Base-by-base conservation (phyloP, 2,113 vertebrate species). In the Oncorhynchus nerka region DNA sequence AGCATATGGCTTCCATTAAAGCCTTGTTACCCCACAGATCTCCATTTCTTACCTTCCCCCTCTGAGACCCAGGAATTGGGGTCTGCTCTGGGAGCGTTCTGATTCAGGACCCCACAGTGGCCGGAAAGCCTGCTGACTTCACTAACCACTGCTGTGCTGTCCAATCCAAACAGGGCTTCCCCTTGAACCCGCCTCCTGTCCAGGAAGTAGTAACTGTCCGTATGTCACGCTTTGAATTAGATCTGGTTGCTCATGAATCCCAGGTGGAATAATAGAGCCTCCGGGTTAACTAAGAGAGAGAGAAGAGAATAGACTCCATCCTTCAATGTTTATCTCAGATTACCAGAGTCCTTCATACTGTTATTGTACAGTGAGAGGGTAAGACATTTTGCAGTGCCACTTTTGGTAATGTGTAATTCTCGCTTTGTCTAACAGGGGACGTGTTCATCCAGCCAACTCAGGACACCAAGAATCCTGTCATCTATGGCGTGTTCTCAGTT, bases 391-490 rank as follows among this genome's bases (percentile, higher is more conserved):
- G 45, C 59, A 24, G 19, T 22, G n/a, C n/a, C 59, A 62, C 59
- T 11, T 55, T 19, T 15, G 16, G 51, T 55, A 8, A 62, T 9
- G 16, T 62, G 59, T n/a, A 22, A 22, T 62, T 62, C 19, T 16
- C 69, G 81, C 79, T 90, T 80, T 89, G 84, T 79, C 77, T 89
- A 81, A 79, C 89, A 99, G 98, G 97, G 93, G 97, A 98, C 0
- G 96, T 99, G 76, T 99, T 97, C 86, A 95, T 99, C 84, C 97
- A 99, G 91, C 96, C 98, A 84, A 99, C 96, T 24, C 97, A 99
- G 86, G 98, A 99, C 87, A 95, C 93, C 83, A 98, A 96, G 93
- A 99, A 98, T 79, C 98, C 98, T 0, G 91, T 99, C 89, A 99
- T 99, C 90, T 99, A 99, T 0, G 98, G 96, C 0, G 97, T 98